Conservation (phyloP, 2,113 vertebrate species). For the Vulpes lagopus region DNA sequence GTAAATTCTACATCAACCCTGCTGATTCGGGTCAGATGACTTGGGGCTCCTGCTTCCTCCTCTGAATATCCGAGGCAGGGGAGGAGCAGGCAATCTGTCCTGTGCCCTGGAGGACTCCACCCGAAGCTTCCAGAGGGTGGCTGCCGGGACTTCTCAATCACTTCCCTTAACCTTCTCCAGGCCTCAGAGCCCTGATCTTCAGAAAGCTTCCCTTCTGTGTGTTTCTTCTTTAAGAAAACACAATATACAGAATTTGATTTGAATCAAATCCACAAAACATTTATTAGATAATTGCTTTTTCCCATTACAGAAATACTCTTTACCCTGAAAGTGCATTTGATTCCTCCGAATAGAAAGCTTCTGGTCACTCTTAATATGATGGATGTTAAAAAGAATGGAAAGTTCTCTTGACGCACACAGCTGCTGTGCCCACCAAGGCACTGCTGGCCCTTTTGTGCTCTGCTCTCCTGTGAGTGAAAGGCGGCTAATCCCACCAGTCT, state of each 20-base stretch:
- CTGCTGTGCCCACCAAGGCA: background rate
- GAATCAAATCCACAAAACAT: background rate
- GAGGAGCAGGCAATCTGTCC: rapidly evolving
- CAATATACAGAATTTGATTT: background rate
- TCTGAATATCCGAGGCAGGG: background rate
- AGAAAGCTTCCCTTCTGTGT: background rate
- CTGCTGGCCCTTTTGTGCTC: rapidly evolving
- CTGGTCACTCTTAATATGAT: background rate
- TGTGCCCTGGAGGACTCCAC: background rate
- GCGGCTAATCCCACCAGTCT: rapidly evolving
- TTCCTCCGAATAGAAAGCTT: background rate
- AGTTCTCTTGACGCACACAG: background rate
- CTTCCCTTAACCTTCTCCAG: background rate
- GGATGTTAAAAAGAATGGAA: background rate
- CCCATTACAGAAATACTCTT: background rate
- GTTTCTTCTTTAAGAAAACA: background rate
- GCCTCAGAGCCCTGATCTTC: background rate
- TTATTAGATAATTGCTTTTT: background rate
- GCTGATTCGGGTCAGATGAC: background rate
- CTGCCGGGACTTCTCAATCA: rapidly evolving
- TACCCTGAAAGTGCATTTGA: background rate
- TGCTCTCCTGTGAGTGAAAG: background rate
- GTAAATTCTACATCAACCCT: background rate
- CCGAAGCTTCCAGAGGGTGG: background rate
- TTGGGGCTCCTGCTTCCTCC: no score